Conservation (phyloP, 2,113 vertebrate genomes). For the Pseudorectes ferrugineus region DNA sequence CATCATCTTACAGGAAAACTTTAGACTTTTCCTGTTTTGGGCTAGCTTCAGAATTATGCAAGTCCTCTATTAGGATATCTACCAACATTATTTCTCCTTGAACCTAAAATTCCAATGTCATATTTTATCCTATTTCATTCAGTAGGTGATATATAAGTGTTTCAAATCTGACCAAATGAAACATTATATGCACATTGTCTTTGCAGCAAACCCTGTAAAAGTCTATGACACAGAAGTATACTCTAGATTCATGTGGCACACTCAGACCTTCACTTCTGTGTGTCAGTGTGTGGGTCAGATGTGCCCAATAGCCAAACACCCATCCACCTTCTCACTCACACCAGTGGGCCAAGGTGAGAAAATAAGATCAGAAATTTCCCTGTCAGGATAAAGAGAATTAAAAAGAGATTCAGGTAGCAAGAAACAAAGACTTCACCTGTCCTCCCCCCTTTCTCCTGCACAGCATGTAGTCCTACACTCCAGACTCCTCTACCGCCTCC, state of each 20-base stretch:
- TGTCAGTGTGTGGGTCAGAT: neutral
- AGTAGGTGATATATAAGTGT: neutral
- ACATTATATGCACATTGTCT: neutral
- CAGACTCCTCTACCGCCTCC: neutral
- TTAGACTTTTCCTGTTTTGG: neutral
- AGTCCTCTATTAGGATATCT: neutral
- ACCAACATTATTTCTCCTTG: neutral
- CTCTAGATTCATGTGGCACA: neutral
- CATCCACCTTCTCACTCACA: neutral
- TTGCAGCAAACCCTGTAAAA: neutral
- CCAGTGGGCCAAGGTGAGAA: accelerated
- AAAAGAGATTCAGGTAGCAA: neutral
- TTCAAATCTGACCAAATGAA: neutral
- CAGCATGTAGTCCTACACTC: neutral
- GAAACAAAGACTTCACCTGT: neutral
- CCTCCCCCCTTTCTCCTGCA: neutral
- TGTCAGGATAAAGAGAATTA: neutral
- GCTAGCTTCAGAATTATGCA: neutral
- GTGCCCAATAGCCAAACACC: neutral
- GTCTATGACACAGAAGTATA: neutral
- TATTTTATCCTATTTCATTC: neutral
- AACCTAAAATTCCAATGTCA: neutral
- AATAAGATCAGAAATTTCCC: neutral
- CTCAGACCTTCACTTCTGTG: neutral
- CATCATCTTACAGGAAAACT: neutral